A percentile compares a stretch with the other conserved stretches of the same genome.
phyloP scores from a whole-genome alignment of 2,113 vertebrate species.

The Girardinichthys multiradiatus region DNA sequence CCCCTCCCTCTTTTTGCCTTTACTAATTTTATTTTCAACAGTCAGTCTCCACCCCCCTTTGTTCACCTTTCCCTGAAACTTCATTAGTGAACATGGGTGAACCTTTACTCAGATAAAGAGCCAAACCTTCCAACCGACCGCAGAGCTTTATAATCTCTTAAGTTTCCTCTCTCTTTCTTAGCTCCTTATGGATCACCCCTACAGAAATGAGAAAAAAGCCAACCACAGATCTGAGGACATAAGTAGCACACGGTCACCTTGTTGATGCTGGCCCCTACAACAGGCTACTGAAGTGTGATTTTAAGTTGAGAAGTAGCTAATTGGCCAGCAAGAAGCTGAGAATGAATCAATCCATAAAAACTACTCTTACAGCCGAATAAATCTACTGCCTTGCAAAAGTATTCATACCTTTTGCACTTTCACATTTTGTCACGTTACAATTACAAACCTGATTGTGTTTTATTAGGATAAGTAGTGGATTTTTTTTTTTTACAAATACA shows the following conservation, averaged over 20 bases:
- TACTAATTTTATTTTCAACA: constrained; percentile 62
- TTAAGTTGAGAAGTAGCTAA: constrained; percentile 51
- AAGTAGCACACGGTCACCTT: constrained; percentile 29
- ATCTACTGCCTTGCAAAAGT: not conserved
- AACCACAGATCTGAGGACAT: constrained; percentile 17
- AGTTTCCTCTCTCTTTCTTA: constrained; percentile 11
- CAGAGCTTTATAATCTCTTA: constrained; percentile 36
- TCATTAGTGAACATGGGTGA: constrained; percentile 63
- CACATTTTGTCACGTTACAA: not conserved
- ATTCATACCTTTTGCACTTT: not conserved
- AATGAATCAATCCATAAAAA: constrained; percentile 37
- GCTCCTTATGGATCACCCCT: constrained; percentile 24
- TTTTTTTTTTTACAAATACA: not conserved
- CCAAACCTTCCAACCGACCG: constrained; percentile 27
- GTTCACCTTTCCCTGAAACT: constrained; percentile 46
- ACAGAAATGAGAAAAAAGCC: constrained; percentile 20
- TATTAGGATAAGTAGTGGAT: too few relatives aligned
- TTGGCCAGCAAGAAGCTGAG: constrained; percentile 40
- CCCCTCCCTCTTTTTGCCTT: constrained; percentile 55
- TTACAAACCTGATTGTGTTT: not conserved
- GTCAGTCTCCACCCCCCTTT: constrained; percentile 11
- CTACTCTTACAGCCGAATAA: constrained; percentile 6
- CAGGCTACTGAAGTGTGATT: constrained; percentile 31
- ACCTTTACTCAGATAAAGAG: constrained; percentile 48
- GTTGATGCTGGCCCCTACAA: constrained; percentile 34